A percentile compares a stretch with the other conserved stretches of the same genome.
phyloP scores from a whole-genome alignment of 1,140 invertebrate genomes.

The Diprion similis region DNA sequence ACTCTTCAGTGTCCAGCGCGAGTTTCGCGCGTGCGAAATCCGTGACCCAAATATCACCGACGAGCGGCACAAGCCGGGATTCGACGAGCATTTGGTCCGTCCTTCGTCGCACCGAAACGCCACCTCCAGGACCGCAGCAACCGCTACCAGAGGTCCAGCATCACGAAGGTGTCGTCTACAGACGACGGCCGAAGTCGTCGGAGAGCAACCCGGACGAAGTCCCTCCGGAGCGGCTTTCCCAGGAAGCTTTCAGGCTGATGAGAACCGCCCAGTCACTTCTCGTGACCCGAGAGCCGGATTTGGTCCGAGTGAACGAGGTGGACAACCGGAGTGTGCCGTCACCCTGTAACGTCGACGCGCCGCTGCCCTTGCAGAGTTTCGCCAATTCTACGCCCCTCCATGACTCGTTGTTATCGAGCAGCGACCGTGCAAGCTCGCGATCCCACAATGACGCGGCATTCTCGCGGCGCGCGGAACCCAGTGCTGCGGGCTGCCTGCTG shows the following conservation, averaged over 20 bases:
- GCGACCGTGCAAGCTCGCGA: conserved; percentile 24
- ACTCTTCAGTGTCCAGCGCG: conserved; percentile 32
- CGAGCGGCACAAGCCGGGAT: conserved; percentile 37
- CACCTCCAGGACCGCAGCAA: conserved; percentile 10
- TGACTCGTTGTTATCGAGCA: conserved; percentile 22
- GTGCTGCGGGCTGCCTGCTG: conserved; percentile 26
- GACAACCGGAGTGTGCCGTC: conserved; percentile 34
- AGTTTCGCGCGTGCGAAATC: conserved; percentile 55
- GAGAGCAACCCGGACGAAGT: conserved; percentile 59
- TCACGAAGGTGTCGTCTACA: conserved; percentile 41
- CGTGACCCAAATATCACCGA: conserved; percentile 53
- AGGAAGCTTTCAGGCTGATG: conserved; percentile 71
- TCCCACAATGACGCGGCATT: conserved; percentile 8
- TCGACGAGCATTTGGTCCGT: conserved; percentile 52
- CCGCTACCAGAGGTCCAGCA: conserved; percentile 30
- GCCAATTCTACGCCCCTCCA: conserved; percentile 40
- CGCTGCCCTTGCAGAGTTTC: conserved; percentile 38
- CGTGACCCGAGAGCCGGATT: conserved; percentile 69
- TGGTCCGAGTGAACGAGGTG: conserved; percentile 55
- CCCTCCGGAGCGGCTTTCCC: conserved; percentile 70
- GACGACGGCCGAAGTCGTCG: conserved; percentile 39
- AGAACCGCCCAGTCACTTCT: conserved; percentile 72
- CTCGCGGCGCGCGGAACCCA: neutral
- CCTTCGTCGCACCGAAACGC: conserved; percentile 50
- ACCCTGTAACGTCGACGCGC: conserved; percentile 30